Conservation (phyloP, 1,140 invertebrate genomes). For the Megathymus violae region DNA sequence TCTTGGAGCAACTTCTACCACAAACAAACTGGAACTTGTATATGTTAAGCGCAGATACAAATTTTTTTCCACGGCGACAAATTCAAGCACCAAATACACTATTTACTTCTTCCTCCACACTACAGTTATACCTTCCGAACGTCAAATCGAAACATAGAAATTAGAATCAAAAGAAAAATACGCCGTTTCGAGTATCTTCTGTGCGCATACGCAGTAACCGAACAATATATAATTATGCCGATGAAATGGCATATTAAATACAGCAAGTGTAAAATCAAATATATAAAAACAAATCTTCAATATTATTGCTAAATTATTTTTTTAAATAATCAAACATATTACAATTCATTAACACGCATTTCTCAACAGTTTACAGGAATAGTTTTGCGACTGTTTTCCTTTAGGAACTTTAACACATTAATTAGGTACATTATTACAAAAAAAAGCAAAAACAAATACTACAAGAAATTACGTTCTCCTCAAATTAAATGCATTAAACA, state of each 20-base stretch:
- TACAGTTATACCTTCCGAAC: too few species aligned
- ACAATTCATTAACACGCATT: background rate
- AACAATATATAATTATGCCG: background rate
- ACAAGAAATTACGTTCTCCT: background rate
- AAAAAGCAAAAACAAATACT: background rate
- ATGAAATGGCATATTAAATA: too few species aligned
- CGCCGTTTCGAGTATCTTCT: too few species aligned
- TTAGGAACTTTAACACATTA: conserved; percentile 6
- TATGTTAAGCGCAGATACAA: too few species aligned
- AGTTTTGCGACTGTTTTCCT: background rate
- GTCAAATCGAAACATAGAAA: too few species aligned
- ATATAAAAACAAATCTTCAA: background rate
- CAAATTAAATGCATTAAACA: conserved; percentile 23
- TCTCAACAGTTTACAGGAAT: background rate
- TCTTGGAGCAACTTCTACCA: too few species aligned
- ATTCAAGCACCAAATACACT: too few species aligned
- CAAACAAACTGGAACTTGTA: too few species aligned
- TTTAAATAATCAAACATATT: background rate
- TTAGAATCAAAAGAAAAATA: too few species aligned
- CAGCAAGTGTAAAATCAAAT: background rate
- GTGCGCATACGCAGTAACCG: background rate
- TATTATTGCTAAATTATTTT: background rate
- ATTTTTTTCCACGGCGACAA: too few species aligned
- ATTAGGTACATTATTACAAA: background rate
- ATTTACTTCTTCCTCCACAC: too few species aligned